Evolutionary conservation across 2,113 vertebrate species (phyloP), one percentile per base, ranked within the genome.

Genomic region (Seriola aureovittata): DNA sequence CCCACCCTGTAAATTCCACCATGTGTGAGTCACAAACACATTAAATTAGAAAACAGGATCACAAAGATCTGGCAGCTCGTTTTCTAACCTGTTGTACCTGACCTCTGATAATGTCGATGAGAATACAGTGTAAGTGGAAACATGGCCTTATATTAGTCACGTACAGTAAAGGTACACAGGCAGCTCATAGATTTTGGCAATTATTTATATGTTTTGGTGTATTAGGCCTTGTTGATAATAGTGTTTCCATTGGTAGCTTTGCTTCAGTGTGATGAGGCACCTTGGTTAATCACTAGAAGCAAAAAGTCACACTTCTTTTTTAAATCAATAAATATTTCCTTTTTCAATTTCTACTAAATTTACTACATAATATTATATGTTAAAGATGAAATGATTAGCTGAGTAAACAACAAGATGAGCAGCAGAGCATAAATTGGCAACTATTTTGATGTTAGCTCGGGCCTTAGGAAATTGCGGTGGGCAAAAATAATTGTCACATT

Each of bases 1-100:
- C 85, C 77, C 85, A 74, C 88, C 84, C 88, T 67, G 66, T 59
- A 91, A 76, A 92, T 91, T 91, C 86, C 80, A 68, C 67, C 44
- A 29, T 74, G 73, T 68, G 54, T 92, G 86, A 91, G 82, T 88
- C 86, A 91, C 78, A 84, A 36, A 84, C 81, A 71, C 34, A 38
- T 83, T 64, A 70, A 85, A 88, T 72, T 80, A 74, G 17, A 71
- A 83, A 60, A 76, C 70, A 64, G 38, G 57, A 76, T 83, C 57
- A 70, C 58, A 78, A 42, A 70, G 42, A 60, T 63, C 50, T n/a
- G 62, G 55, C 57, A 76, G 46, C 40, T 44, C 36, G 48, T 78
- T 29, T 48, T 77, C 32, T 42, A 21, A 73, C 60, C n/a, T 70
- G 40, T 71, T 71, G 11, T 54, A 77, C 46, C 55, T 77, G 54